Percentiles rank a stretch among this genome's conserved stretches.
These are phyloP conservation scores for Anagrus nilaparvatae DNA, from an alignment of 1,140 invertebrate genomes.

Conservation along the genomic window DNA sequence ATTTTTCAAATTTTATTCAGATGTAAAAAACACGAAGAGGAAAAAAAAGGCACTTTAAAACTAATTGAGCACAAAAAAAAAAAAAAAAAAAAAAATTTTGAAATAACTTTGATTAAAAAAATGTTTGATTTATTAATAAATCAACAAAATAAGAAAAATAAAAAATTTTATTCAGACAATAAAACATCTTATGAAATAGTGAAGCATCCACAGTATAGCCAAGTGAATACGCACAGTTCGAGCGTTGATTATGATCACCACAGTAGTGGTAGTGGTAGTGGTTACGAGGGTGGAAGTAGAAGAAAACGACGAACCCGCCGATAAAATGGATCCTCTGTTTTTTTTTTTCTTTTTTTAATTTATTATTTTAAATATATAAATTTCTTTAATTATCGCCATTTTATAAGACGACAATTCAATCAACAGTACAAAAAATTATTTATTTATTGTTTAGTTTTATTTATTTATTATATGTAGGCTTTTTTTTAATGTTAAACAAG, in stretches of 20 bases:
- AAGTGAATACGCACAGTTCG: conserved; percentile 64
- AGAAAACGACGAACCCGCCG: conserved; percentile 23
- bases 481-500: no score
- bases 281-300: conserved; percentile 40
- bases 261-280: conserved; percentile 52
- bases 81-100: no score
- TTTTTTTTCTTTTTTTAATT: conserved; percentile 35
- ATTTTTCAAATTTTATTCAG: no score
- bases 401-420: conserved; percentile 5
- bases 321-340: conserved; percentile 36
- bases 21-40: no score
- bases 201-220: conserved; percentile 70
- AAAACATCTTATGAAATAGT: conserved; percentile 77
- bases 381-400: conserved; percentile 3
- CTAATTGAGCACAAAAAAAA: no score
- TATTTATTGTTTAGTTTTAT: no score
- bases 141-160: not conserved
- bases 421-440: conserved; percentile 9
- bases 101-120: no score
- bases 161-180: conserved; percentile 23
- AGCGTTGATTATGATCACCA: conserved; percentile 59
- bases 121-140: not conserved
- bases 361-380: not conserved
- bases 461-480: no score
- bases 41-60: no score